phyloP scores from a whole-genome alignment of 1,140 invertebrate genomes.

The Meloidogyne chitwoodi region DNA sequence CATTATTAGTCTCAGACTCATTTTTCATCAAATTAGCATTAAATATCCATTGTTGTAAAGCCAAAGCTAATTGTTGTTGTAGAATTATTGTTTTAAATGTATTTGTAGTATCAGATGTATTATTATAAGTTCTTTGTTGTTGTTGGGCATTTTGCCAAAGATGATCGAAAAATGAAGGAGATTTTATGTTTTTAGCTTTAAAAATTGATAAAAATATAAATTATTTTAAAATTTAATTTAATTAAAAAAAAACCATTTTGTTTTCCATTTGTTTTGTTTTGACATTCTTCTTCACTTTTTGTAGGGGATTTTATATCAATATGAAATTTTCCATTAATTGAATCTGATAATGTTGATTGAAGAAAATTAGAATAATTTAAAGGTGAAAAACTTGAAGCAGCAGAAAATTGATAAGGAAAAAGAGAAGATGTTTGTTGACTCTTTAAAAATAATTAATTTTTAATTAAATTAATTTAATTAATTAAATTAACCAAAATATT shows the following conservation, averaged over 20 bases:
- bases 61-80: conserved; percentile 9
- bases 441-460: neutral
- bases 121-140: neutral
- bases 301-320: neutral
- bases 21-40: neutral
- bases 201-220: neutral
- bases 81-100: neutral
- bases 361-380: neutral
- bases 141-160: neutral
- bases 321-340: neutral
- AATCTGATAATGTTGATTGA: neutral
- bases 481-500: neutral
- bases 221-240: neutral
- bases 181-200: neutral
- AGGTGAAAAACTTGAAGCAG: neutral
- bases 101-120: neutral
- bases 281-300: neutral
- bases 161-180: conserved; percentile 5
- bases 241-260: neutral
- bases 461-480: neutral
- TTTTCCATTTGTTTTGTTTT: neutral
- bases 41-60: neutral
- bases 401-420: neutral
- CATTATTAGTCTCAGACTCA: neutral
- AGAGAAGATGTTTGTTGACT: neutral